Evolutionary conservation across 2,888 invertebrate species (phyloP).

Genomic region (Acleris holmiana): DNA sequence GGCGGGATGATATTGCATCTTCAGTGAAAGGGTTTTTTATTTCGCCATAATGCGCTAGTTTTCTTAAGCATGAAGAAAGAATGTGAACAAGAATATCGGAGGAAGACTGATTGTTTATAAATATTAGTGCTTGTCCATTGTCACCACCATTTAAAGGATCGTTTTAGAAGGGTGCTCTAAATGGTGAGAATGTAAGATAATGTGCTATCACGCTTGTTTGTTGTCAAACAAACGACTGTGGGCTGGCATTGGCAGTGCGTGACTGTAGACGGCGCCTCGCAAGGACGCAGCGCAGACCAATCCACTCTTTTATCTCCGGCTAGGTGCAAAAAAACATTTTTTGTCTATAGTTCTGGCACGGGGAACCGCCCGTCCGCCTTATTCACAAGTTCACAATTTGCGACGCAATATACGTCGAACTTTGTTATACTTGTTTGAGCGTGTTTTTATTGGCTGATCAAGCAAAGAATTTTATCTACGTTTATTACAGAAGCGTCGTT

Average conservation of each 20-base stretch:
- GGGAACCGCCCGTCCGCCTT: constrained; percentile 23
- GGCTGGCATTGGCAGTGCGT: constrained; percentile 60
- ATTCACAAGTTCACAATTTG: constrained; percentile 21
- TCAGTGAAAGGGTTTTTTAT: too few species aligned
- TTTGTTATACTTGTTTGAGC: constrained; percentile 22
- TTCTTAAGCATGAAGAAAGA: too few species aligned
- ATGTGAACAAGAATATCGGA: neutral
- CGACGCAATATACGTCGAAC: constrained; percentile 39
- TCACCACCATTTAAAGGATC: constrained; percentile 13
- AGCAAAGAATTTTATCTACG: constrained; percentile 13
- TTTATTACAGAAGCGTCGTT: constrained; percentile 4
- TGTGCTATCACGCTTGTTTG: constrained; percentile 58
- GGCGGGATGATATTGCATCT: too few species aligned
- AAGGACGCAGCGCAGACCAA: constrained; percentile 62
- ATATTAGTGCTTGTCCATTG: constrained; percentile 23
- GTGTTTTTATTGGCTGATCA: constrained; percentile 19
- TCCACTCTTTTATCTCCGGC: constrained; percentile 49
- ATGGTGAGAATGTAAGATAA: constrained; percentile 40
- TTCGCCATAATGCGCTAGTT: too few species aligned
- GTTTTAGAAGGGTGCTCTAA: constrained; percentile 35
- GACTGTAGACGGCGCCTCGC: constrained; percentile 60
- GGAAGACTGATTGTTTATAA: constrained; percentile 17
- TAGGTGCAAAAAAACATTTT: constrained; percentile 39
- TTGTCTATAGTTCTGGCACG: constrained; percentile 28
- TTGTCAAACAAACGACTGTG: constrained; percentile 74